These are phyloP conservation scores for Rhagonycha fulva DNA, from an alignment of 2,888 invertebrate species.

Conservation along the genomic window DNA sequence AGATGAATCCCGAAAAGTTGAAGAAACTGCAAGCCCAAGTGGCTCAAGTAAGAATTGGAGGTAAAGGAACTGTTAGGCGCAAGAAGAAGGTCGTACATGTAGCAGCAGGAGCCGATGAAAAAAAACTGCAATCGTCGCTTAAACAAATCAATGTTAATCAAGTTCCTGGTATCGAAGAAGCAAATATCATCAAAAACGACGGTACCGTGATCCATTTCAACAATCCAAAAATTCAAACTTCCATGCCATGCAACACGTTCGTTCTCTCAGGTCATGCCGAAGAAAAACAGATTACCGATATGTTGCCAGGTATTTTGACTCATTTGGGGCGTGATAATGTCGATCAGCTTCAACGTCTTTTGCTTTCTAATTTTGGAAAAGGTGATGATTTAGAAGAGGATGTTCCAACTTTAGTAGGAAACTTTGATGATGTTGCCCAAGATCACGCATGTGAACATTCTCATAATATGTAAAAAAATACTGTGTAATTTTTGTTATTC, in stretches of 20 bases:
- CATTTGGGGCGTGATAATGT: conserved; percentile 97
- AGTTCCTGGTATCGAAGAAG: conserved; percentile 99
- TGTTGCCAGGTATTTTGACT: conserved; percentile 97
- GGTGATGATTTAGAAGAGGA: conserved; percentile 75
- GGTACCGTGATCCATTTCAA: conserved; percentile 99
- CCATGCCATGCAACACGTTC: conserved; percentile 97
- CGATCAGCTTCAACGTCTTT: conserved; percentile 89
- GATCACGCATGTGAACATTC: conserved; percentile 65
- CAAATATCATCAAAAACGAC: conserved; percentile 99
- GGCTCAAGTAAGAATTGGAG: conserved; percentile 91
- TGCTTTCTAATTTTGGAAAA: conserved; percentile 58
- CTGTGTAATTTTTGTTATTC: not conserved
- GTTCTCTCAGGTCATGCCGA: conserved; percentile 99
- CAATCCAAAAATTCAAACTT: conserved; percentile 99
- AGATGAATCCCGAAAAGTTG: conserved; percentile 95
- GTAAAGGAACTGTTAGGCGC: conserved; percentile 98
- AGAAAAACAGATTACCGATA: conserved; percentile 97
- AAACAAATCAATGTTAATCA: conserved; percentile 98
- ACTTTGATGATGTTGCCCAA: conserved; percentile 97
- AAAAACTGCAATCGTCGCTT: conserved; percentile 96
- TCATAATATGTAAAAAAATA: conserved; percentile 36
- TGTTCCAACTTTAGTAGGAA: conserved; percentile 96
- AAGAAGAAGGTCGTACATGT: conserved; percentile 99
- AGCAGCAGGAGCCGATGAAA: conserved; percentile 98
- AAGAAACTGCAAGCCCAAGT: conserved; percentile 83